Percentiles rank a stretch among this genome's conserved stretches.
These are phyloP conservation scores for Leptinotarsa tumamoca DNA, from an alignment of 2,888 invertebrate species.

Conservation along the genomic window DNA sequence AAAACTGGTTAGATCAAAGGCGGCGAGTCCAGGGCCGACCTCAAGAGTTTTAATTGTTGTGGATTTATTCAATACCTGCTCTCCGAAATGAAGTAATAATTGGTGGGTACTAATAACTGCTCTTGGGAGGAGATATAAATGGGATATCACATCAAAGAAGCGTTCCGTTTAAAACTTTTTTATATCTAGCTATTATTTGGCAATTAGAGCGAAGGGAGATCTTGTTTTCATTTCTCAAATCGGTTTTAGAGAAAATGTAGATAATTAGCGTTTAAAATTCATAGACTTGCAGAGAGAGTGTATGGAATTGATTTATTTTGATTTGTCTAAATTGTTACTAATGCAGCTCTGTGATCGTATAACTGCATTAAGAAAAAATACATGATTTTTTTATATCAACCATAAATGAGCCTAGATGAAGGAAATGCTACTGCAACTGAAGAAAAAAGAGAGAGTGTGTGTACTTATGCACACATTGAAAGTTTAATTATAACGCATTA, in stretches of 20 bases:
- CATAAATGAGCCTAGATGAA: too few species aligned
- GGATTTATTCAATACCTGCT: conserved; percentile 33
- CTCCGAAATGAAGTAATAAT: conserved; percentile 33
- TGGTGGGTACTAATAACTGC: conserved; percentile 31
- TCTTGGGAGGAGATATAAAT: conserved; percentile 32
- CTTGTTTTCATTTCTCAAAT: background rate
- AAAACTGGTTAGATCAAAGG: conserved; percentile 54
- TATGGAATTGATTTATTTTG: too few species aligned
- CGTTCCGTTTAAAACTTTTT: conserved; percentile 28
- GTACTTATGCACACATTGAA: too few species aligned
- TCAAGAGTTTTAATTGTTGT: conserved; percentile 32
- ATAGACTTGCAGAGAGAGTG: too few species aligned
- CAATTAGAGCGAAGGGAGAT: conserved; percentile 10
- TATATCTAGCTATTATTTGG: conserved; percentile 19
- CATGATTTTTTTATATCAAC: too few species aligned
- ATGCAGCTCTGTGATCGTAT: too few species aligned
- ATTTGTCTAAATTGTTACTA: too few species aligned
- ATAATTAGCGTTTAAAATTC: too few species aligned
- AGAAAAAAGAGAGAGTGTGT: too few species aligned
- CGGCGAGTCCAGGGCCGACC: conserved; percentile 45
- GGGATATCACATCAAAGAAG: conserved; percentile 35
- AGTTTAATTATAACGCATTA: too few species aligned
- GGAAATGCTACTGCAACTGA: too few species aligned
- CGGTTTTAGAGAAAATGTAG: background rate
- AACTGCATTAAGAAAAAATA: too few species aligned